These are phyloP conservation scores for Trachymyrmex cornetzi DNA, from an alignment of 1,140 invertebrate species.

Conservation along the genomic window DNA sequence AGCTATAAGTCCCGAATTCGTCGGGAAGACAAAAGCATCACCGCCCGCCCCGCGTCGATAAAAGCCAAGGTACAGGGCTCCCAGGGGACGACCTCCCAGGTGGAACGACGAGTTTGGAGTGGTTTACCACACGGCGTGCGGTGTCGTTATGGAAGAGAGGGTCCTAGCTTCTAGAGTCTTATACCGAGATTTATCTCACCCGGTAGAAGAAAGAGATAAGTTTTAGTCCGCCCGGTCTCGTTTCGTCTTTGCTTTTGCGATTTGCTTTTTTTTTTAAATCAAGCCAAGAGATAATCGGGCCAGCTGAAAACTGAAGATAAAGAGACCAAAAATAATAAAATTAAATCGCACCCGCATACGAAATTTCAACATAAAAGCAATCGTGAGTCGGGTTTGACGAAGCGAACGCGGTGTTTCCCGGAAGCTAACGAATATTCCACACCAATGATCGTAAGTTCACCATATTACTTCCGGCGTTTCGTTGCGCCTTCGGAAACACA, in stretches of 20 bases:
- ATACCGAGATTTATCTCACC: conserved; percentile 22
- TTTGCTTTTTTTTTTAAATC: conserved; percentile 24
- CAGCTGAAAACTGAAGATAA: conserved; percentile 75
- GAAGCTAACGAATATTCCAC: conserved; percentile 36
- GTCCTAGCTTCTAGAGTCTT: not conserved
- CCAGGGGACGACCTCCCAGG: conserved; percentile 47
- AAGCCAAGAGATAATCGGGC: conserved; percentile 62
- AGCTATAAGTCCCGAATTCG: conserved; percentile 55
- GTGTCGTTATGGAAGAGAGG: conserved; percentile 37
- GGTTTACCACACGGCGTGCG: conserved; percentile 19
- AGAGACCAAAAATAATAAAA: conserved; percentile 66
- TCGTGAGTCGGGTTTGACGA: conserved; percentile 16
- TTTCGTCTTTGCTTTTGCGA: conserved; percentile 23
- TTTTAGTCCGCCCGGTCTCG: conserved; percentile 41
- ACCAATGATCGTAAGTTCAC: conserved; percentile 22
- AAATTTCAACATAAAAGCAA: conserved; percentile 8
- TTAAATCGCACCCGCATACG: conserved; percentile 32
- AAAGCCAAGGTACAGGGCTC: conserved; percentile 37
- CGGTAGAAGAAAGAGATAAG: conserved; percentile 22
- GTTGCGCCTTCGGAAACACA: not conserved
- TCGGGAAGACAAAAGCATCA: conserved; percentile 64
- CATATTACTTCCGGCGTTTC: conserved; percentile 16
- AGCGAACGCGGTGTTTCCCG: conserved; percentile 43
- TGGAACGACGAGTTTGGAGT: conserved; percentile 29
- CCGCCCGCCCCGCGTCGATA: conserved; percentile 34